A percentile compares a stretch with the other conserved stretches of the same genome.
phyloP scores from a whole-genome alignment of 1,140 invertebrate species.

The Lordiphosa stackelbergi region DNA sequence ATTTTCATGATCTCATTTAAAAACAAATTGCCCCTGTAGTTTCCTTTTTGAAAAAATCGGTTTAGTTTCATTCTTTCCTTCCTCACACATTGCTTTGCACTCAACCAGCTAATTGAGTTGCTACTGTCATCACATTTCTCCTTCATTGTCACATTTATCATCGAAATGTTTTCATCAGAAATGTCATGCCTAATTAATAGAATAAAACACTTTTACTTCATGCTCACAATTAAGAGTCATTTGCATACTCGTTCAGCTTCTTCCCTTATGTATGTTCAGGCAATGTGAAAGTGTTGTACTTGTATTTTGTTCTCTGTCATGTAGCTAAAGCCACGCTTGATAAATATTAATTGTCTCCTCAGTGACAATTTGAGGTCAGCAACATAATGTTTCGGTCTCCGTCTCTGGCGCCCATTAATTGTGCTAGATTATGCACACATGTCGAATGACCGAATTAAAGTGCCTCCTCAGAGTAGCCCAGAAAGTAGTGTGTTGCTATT shows the following conservation, averaged over 20 bases:
- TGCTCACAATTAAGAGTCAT: conserved; percentile 60
- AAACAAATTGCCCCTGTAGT: too few relatives aligned
- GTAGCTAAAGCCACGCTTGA: conserved; percentile 39
- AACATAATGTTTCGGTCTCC: conserved; percentile 22
- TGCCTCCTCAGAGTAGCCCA: conserved; percentile 2
- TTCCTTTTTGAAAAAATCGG: too few relatives aligned
- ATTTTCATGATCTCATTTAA: too few relatives aligned
- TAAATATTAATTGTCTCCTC: conserved; percentile 65
- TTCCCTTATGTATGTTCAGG: too few relatives aligned
- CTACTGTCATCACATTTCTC: conserved; percentile 7
- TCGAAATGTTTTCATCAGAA: conserved; percentile 38
- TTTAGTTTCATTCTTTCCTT: neutral
- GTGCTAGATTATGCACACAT: conserved; percentile 47
- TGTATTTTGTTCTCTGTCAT: conserved; percentile 33
- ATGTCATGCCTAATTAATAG: conserved; percentile 61
- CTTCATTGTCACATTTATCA: conserved; percentile 13
- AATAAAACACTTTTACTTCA: conserved; percentile 58
- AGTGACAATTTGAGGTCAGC: conserved; percentile 62
- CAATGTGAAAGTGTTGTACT: conserved; percentile 36
- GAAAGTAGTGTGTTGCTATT: conserved; percentile 10
- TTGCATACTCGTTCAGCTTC: conserved; percentile 37
- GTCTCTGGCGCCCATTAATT: conserved; percentile 51
- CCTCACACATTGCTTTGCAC: conserved; percentile 4
- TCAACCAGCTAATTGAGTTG: neutral
- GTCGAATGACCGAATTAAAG: conserved; percentile 23